These are phyloP conservation scores for Pyrgilauda ruficollis DNA, from an alignment of 2,113 vertebrate genomes.

Conservation along the genomic window DNA sequence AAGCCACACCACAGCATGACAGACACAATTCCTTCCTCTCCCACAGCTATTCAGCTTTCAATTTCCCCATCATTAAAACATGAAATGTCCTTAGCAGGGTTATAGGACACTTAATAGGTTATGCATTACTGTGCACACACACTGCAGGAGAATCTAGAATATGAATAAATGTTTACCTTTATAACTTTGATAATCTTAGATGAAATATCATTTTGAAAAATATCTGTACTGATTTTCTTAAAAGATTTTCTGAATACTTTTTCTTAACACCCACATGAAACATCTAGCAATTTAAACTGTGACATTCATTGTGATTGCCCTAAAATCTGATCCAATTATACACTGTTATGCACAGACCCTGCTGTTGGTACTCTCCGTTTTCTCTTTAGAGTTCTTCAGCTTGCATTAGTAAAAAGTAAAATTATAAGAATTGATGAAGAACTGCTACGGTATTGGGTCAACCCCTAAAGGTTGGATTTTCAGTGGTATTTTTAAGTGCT, in stretches of 20 bases:
- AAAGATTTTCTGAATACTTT: not conserved
- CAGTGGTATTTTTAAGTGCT: not conserved
- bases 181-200: not conserved
- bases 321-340: conserved; percentile 16
- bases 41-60: not conserved
- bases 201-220: not conserved
- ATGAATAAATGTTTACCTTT: not conserved
- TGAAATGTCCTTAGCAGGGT: not conserved
- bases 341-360: not conserved
- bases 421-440: not conserved
- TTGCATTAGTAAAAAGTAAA: not conserved
- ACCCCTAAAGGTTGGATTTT: not conserved
- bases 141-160: not conserved
- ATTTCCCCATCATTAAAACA: not conserved
- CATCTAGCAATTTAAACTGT: not conserved
- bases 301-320: not conserved
- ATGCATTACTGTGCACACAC: not conserved
- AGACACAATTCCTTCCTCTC: not conserved
- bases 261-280: not conserved
- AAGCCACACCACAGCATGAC: not conserved
- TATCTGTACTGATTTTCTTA: not conserved
- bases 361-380: not conserved
- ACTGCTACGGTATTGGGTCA: not conserved
- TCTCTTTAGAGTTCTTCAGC: not conserved
- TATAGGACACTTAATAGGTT: not conserved